Conservation (phyloP, 2,888 invertebrate genomes). For the Xylota sylvarum region DNA sequence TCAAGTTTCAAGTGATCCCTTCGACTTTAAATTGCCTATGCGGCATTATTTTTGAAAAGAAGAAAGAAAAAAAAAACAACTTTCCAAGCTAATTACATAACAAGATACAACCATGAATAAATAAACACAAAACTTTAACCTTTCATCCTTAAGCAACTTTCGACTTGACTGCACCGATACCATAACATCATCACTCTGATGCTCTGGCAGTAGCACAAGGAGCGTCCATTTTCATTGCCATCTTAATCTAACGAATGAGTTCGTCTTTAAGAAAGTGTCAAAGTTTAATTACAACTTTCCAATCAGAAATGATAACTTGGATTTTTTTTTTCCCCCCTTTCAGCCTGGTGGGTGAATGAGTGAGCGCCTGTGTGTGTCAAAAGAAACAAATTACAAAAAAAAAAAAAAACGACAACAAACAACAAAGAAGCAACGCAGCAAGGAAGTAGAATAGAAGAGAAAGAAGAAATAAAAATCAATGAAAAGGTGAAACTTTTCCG, state of each 20-base stretch:
- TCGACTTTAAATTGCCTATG: no score
- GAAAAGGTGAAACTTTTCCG: conserved; percentile 76
- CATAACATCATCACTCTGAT: not conserved
- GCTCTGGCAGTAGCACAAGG: no score
- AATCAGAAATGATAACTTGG: conserved; percentile 59
- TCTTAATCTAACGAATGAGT: conserved; percentile 31
- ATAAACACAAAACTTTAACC: no score
- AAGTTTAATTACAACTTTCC: conserved; percentile 62
- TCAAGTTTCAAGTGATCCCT: no score
- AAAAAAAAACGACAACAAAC: not conserved
- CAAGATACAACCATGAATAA: no score
- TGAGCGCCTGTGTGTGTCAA: not conserved
- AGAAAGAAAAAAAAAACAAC: no score
- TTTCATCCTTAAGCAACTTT: not conserved
- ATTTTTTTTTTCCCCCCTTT: conserved; percentile 35
- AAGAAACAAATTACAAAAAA: not conserved
- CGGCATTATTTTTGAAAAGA: no score
- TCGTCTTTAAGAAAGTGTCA: conserved; percentile 44
- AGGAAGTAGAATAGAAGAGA: conserved; percentile 15
- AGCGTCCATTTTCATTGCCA: conserved; percentile 7
- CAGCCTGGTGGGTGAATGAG: not conserved
- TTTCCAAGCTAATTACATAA: no score
- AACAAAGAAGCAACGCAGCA: not conserved
- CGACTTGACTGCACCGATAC: not conserved
- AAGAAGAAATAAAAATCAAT: conserved; percentile 62